Percentiles rank a stretch among this genome's conserved stretches.
phyloP scores from a whole-genome alignment of 1,140 invertebrate species.

The Zophobas atratus region DNA sequence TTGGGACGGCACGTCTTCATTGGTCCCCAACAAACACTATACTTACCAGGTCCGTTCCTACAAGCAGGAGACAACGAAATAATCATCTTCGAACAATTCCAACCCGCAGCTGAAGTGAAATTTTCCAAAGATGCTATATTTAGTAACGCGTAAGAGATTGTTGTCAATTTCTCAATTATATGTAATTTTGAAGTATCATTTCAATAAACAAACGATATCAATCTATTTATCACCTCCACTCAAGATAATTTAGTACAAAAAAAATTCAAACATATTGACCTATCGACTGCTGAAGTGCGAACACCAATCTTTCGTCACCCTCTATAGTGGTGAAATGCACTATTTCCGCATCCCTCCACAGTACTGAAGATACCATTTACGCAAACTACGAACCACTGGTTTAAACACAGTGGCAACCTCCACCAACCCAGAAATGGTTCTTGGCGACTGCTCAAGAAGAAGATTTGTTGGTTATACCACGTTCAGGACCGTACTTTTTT shows the following conservation, averaged over 20 bases:
- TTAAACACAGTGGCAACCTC: constrained; percentile 92
- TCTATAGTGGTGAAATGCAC: constrained; percentile 84
- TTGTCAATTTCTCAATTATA: background rate
- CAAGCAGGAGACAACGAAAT: no score
- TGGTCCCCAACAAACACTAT: constrained; percentile 75
- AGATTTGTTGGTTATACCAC: constrained; percentile 85
- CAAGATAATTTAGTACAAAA: constrained; percentile 55
- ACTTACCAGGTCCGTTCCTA: constrained; percentile 71
- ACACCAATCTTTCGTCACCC: constrained; percentile 53
- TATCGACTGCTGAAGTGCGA: constrained; percentile 45
- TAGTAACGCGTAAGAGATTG: no score
- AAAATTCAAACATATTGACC: constrained; percentile 55
- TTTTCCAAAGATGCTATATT: no score
- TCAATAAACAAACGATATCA: no score
- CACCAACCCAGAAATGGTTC: constrained; percentile 83
- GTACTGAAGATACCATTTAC: constrained; percentile 72
- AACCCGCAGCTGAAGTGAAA: no score
- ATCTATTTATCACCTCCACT: no score
- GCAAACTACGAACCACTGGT: constrained; percentile 84
- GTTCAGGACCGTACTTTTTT: constrained; percentile 95
- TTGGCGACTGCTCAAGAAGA: constrained; percentile 84
- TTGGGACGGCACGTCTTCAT: constrained; percentile 73
- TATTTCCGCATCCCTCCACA: constrained; percentile 88
- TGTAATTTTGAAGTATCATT: background rate
- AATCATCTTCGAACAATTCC: no score